phyloP scores from a whole-genome alignment of 2,888 invertebrate genomes.

The Lasioglossum lativentre region DNA sequence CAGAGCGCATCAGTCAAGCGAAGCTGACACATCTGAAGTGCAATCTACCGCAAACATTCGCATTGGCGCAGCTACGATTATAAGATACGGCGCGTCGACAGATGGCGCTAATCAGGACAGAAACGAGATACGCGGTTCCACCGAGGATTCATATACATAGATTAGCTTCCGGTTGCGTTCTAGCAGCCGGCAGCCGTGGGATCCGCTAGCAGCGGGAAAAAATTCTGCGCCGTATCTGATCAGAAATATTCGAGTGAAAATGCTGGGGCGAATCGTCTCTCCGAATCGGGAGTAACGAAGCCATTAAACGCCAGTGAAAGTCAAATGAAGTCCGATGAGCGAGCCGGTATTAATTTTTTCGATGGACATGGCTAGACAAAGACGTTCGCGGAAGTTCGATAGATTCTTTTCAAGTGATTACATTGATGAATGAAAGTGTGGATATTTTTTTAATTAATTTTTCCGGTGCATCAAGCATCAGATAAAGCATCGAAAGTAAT shows the following conservation, averaged over 20 bases:
- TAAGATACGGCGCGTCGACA: constrained; percentile 18
- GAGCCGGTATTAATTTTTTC: background rate
- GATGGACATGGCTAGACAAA: background rate
- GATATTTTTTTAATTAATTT: too few species aligned
- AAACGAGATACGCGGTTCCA: background rate
- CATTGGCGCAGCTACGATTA: background rate
- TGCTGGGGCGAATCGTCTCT: background rate
- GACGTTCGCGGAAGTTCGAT: background rate
- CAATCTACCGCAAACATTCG: background rate
- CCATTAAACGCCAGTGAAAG: background rate
- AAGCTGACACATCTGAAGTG: constrained; percentile 2
- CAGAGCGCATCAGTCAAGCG: background rate
- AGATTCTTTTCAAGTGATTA: background rate
- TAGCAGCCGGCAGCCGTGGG: too few species aligned
- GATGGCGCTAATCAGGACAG: background rate
- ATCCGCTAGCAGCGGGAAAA: background rate
- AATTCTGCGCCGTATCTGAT: background rate
- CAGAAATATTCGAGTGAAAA: background rate
- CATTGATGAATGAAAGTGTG: too few species aligned
- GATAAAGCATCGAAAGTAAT: too few species aligned
- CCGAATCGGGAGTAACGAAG: background rate
- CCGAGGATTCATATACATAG: background rate
- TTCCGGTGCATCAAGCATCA: too few species aligned
- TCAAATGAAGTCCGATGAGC: background rate
- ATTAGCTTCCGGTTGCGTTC: background rate